Base-by-base conservation (phyloP, 2,888 invertebrate genomes). In the Polymixis flavicincta region DNA sequence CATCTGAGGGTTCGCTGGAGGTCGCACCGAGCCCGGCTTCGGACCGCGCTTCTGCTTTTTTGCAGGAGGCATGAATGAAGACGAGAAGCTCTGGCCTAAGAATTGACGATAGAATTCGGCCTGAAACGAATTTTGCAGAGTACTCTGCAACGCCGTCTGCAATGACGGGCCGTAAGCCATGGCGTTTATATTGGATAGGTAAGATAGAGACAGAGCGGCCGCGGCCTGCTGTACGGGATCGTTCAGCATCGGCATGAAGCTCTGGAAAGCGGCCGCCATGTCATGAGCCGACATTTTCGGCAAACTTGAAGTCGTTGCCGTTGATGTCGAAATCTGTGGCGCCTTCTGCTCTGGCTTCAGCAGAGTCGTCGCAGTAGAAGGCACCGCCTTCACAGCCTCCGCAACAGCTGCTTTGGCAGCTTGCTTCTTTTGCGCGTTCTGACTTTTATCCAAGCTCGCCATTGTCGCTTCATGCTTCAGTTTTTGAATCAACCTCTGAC, bases 401-500 rank as follows among this genome's bases (percentile, higher is more conserved):
- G 87, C 82, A 28, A 93, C 92, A 37, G 87, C 88, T 11, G 89
- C 84, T 87, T 94, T 96, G 5, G 91, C 83, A 5, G 89, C 86
- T 83, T 93, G 95, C 80, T 94, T 95, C 88, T 94, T 96, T 82
- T 93, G 95, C n/a, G 90, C 88, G 71, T 91, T 94, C 79, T 95
- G 94, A 76, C 84, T 92, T 80, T 95, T 95, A 67, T 95, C 95
- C 68, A 94, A 81, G 86, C 92, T 93, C 1, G 94, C 94, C 75
- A 92, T 90, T 5, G 94, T 96, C 8, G 96, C 96, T 78, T 96
- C 96, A 72, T 97, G 96, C 90, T 97, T 98, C 78, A 97, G 95
- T 0, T 96, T 94, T 37, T 97, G 94, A 74, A 97, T 97, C 82
- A 97, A 95, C 87, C 97, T 97, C 82, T 97, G 97, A 88, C 98